Evolutionary conservation across 2,888 invertebrate species (phyloP).

Genomic region (Cryptosula pallasiana): DNA sequence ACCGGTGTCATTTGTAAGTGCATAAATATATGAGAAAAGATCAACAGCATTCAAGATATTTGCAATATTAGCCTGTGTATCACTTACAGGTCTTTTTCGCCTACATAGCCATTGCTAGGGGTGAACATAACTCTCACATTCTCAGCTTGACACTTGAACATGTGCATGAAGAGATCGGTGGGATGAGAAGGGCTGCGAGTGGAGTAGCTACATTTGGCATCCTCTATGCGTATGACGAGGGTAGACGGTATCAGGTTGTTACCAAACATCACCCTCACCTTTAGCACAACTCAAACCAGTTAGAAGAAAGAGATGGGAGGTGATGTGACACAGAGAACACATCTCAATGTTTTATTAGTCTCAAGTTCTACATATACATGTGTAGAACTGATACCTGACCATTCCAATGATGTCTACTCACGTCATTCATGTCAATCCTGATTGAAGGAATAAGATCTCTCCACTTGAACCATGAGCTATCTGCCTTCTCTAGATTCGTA

Average conservation of each 20-base stretch:
- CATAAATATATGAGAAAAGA: too few relatives aligned
- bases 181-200: slow-evolving; percentile 90
- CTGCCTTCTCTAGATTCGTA: neutral
- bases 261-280: slow-evolving; percentile 89
- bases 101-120: slow-evolving; percentile 91
- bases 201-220: slow-evolving; percentile 77
- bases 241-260: slow-evolving; percentile 91
- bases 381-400: neutral
- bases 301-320: too few relatives aligned
- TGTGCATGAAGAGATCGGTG: slow-evolving; percentile 91
- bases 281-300: slow-evolving; percentile 41
- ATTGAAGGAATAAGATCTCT: slow-evolving; percentile 92
- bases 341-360: too few relatives aligned
- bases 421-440: slow-evolving; percentile 84
- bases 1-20: too few relatives aligned
- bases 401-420: slow-evolving; percentile 54
- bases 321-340: too few relatives aligned
- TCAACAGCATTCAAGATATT: too few relatives aligned
- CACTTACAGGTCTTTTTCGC: slow-evolving; percentile 73
- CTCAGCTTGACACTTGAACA: slow-evolving; percentile 87
- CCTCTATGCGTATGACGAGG: slow-evolving; percentile 78
- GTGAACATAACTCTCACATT: slow-evolving; percentile 88
- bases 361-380: too few relatives aligned
- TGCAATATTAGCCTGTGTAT: too few relatives aligned
- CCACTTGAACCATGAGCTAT: slow-evolving; percentile 61